A percentile compares a stretch with the other conserved stretches of the same genome.
These are phyloP conservation scores for Urocitellus parryii DNA, from an alignment of 2,113 vertebrate genomes.

Conservation along the genomic window DNA sequence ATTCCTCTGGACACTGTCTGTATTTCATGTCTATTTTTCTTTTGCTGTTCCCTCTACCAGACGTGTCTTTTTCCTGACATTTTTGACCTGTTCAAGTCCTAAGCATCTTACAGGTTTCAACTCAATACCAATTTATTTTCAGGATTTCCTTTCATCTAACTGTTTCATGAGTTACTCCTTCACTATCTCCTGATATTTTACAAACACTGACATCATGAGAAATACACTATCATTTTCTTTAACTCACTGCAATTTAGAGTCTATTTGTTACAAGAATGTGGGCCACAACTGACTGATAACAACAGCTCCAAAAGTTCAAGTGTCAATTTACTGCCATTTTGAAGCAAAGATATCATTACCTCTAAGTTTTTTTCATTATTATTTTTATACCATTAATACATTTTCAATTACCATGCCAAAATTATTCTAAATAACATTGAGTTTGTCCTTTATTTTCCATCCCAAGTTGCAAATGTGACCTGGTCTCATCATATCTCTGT, in stretches of 20 bases:
- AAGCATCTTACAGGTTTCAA: constrained; percentile 1
- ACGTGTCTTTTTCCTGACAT: background rate
- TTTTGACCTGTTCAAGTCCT: background rate
- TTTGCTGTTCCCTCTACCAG: background rate
- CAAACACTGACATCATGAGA: background rate
- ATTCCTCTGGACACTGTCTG: background rate
- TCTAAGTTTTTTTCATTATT: constrained; percentile 6
- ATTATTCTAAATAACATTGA: background rate
- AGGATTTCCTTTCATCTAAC: background rate
- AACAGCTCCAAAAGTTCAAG: background rate
- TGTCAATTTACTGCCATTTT: constrained; percentile 16
- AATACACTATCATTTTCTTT: background rate
- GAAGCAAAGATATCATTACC: background rate
- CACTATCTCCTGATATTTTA: background rate
- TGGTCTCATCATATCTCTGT: background rate
- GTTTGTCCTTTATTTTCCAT: background rate
- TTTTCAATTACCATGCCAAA: background rate
- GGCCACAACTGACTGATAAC: background rate
- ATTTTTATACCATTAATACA: background rate
- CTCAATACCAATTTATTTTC: background rate
- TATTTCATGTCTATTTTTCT: background rate
- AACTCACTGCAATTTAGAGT: background rate
- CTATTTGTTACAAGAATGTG: background rate
- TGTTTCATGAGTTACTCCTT: background rate
- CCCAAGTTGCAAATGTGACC: background rate